These are phyloP conservation scores for Agrilus planipennis DNA, from an alignment of 1,140 invertebrate genomes.

Conservation along the genomic window DNA sequence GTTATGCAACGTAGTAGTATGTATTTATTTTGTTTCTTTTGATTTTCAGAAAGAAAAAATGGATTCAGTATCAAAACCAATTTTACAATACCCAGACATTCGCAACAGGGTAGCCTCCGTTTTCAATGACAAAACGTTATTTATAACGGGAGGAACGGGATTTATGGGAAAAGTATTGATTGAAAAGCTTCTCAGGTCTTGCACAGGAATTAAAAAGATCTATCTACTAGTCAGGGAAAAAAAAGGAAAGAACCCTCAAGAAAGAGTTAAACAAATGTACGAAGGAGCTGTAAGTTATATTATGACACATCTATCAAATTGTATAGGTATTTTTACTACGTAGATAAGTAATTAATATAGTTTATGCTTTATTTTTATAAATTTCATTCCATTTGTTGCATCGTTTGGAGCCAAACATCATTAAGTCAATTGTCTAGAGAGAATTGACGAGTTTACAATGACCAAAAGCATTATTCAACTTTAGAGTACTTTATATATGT, in stretches of 20 bases:
- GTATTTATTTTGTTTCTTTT: neutral
- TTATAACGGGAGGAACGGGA: conserved; percentile 59
- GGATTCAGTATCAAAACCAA: neutral
- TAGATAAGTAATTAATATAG: no score
- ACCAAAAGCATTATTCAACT: no score
- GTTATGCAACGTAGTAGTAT: neutral
- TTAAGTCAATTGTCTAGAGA: no score
- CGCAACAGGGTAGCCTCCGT: conserved; percentile 38
- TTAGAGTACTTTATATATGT: no score
- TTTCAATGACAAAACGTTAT: conserved; percentile 38
- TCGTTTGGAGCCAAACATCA: no score
- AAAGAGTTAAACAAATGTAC: conserved; percentile 49
- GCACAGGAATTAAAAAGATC: conserved; percentile 58
- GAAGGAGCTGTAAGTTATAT: conserved; percentile 40
- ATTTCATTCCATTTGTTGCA: no score
- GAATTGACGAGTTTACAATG: no score
- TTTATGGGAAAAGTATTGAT: conserved; percentile 79
- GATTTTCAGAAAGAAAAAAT: neutral
- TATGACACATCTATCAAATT: neutral
- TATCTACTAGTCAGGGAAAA: conserved; percentile 71
- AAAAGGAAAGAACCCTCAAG: conserved; percentile 52
- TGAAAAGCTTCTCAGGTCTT: conserved; percentile 71
- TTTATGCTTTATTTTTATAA: no score
- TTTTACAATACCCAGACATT: conserved; percentile 20
- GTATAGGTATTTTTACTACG: neutral